These are phyloP conservation scores for Sinella curviseta DNA, from an alignment of 1,140 invertebrate genomes.

Conservation along the genomic window DNA sequence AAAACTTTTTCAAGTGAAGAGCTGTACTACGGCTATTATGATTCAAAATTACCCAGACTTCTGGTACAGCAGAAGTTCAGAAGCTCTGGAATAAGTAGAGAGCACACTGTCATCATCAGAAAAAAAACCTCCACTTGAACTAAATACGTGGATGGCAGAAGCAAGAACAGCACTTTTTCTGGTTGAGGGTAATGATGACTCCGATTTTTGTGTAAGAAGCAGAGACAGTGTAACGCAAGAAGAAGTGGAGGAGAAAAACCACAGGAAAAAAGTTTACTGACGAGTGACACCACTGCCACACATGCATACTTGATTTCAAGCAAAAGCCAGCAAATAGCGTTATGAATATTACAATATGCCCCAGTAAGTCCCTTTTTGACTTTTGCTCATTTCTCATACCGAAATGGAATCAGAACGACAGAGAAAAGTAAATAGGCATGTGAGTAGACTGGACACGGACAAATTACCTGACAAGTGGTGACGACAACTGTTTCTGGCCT, in stretches of 20 bases:
- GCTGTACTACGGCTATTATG: too few relatives aligned
- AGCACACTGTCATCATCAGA: background rate
- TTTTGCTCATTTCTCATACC: too few relatives aligned
- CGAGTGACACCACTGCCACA: background rate
- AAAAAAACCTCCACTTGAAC: background rate
- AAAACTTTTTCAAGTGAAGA: too few relatives aligned
- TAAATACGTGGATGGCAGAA: background rate
- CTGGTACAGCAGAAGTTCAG: too few relatives aligned
- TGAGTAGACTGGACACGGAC: background rate
- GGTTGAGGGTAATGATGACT: too few relatives aligned
- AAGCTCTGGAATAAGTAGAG: too few relatives aligned
- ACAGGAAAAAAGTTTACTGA: background rate
- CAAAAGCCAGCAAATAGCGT: background rate
- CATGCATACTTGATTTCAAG: background rate
- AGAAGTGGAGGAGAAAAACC: background rate
- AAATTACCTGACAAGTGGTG: constrained; percentile 20
- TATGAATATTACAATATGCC: background rate
- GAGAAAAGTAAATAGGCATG: background rate
- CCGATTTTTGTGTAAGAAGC: too few relatives aligned
- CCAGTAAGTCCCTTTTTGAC: background rate
- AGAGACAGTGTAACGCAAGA: background rate
- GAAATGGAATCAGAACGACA: too few relatives aligned
- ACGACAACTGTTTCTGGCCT: background rate
- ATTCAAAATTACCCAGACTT: background rate
- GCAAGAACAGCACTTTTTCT: too few relatives aligned